Evolutionary conservation across 2,797 vertebrate species (phyloP).

Genomic region (Podargus strigoides): DNA sequence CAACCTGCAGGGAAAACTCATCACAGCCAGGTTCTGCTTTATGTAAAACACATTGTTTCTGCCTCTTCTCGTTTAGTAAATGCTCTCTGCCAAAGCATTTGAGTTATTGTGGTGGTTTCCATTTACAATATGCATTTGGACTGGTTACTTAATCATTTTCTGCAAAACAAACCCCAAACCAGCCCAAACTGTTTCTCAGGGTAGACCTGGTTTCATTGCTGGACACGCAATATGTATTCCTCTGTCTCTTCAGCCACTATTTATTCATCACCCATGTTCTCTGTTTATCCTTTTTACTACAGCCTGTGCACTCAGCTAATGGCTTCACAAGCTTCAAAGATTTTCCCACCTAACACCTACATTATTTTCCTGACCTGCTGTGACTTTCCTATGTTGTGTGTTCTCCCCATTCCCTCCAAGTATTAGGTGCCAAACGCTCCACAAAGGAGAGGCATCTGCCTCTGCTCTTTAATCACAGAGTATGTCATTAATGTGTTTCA

Average conservation of each 20-base stretch:
- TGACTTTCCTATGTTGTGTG: neutral
- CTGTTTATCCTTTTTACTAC: conserved; percentile 14
- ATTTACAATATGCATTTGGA: neutral
- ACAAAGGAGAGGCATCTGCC: neutral
- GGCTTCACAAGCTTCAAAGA: conserved; percentile 28
- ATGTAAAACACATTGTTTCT: conserved; percentile 3
- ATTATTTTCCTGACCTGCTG: conserved; percentile 6
- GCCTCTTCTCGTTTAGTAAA: neutral
- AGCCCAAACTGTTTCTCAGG: neutral
- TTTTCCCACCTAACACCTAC: neutral
- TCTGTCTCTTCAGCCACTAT: neutral
- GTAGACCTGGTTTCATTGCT: neutral
- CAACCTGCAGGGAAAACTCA: neutral
- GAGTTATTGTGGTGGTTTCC: neutral
- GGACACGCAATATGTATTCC: neutral
- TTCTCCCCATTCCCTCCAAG: neutral
- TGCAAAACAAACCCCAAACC: neutral
- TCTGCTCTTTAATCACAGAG: neutral
- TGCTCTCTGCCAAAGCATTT: neutral
- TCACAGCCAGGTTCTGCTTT: neutral
- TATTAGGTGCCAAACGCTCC: neutral
- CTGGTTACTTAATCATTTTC: conserved; percentile 3
- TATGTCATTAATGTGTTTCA: neutral
- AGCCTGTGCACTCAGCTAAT: neutral
- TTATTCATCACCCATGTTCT: neutral